Percentiles rank a stretch among this genome's conserved stretches.
Evolutionary conservation across 2,888 invertebrate genomes (phyloP).

Genomic region (Hypsopygia costalis): DNA sequence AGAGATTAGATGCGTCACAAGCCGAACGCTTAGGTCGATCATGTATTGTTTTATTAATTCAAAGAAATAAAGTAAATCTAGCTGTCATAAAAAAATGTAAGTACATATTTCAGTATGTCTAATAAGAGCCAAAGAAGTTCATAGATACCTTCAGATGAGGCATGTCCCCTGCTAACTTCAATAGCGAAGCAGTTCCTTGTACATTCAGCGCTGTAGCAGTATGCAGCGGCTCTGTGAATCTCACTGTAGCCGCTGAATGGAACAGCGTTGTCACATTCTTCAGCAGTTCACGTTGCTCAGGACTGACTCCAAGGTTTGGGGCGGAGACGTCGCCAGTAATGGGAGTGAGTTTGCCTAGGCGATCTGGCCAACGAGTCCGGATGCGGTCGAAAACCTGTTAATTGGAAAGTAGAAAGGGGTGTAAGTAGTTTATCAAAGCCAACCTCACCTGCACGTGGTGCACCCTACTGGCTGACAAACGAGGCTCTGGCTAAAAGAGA

Average conservation of each 20-base stretch:
- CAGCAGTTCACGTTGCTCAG: constrained; percentile 82
- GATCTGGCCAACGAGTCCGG: constrained; percentile 81
- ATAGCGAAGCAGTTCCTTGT: constrained; percentile 90
- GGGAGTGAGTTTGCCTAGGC: constrained; percentile 84
- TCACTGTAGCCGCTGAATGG: constrained; percentile 97
- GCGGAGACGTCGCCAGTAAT: constrained; percentile 89
- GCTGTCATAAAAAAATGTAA: no score
- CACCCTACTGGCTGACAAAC: no score
- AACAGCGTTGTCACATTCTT: constrained; percentile 91
- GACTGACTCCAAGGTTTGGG: constrained; percentile 85
- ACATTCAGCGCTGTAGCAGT: constrained; percentile 94
- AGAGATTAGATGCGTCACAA: no score
- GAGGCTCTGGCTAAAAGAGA: no score
- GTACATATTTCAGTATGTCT: no score
- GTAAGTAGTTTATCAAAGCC: no score
- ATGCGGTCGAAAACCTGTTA: constrained; percentile 85
- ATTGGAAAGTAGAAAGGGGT: no score
- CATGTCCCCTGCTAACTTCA: constrained; percentile 92
- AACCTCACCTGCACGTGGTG: no score
- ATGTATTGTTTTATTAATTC: no score
- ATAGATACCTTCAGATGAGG: constrained; percentile 82
- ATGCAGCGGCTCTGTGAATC: constrained; percentile 95
- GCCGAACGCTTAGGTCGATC: no score
- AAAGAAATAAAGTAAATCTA: no score
- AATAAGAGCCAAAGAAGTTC: no score